Evolutionary conservation across 2,797 vertebrate genomes (phyloP).

Genomic region (Scolopax bukidnonensis): DNA sequence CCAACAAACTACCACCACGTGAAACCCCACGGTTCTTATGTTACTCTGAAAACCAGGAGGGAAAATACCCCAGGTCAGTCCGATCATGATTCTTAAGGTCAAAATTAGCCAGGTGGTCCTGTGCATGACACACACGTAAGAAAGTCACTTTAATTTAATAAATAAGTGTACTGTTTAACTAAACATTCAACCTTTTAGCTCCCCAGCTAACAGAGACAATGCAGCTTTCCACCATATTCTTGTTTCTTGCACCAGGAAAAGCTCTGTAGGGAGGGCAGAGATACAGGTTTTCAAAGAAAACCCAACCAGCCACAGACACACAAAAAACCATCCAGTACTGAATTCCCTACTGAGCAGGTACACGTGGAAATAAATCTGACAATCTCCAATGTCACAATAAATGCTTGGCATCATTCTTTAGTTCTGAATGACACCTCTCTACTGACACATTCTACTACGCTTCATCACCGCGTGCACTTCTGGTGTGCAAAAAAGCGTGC

Average conservation of each 20-base stretch:
- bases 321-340: accelerated
- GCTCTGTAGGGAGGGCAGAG: background rate
- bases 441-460: background rate
- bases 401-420: background rate
- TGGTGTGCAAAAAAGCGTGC: background rate
- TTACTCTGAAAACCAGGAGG: background rate
- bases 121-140: background rate
- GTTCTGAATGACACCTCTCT: background rate
- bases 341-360: background rate
- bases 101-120: background rate
- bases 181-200: background rate
- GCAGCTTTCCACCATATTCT: background rate
- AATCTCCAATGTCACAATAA: background rate
- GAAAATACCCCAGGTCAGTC: background rate
- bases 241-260: background rate
- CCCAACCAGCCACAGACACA: background rate
- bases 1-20: background rate
- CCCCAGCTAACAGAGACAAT: background rate
- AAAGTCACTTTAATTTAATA: background rate
- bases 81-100: background rate
- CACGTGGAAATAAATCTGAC: background rate
- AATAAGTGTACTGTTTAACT: background rate
- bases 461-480: accelerated
- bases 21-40: background rate
- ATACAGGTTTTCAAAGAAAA: background rate